phyloP scores from a whole-genome alignment of 2,888 invertebrate genomes.

The Torymus auratus region DNA sequence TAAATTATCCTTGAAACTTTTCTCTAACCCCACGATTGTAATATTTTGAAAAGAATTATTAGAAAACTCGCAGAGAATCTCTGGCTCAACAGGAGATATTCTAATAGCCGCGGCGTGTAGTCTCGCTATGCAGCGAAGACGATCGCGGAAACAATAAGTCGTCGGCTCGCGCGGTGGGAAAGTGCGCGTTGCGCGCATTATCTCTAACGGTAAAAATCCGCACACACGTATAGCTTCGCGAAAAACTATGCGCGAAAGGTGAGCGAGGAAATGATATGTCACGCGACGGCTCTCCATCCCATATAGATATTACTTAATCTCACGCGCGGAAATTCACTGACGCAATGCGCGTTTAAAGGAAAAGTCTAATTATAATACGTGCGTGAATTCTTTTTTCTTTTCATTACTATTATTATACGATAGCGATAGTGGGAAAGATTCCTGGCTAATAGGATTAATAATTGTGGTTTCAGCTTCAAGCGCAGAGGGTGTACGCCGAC shows the following conservation, averaged over 20 bases:
- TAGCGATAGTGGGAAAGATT: too few relatives aligned
- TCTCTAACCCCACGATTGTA: too few relatives aligned
- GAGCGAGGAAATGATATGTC: conserved; percentile 42
- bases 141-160: conserved; percentile 61
- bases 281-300: conserved; percentile 15
- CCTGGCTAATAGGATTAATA: too few relatives aligned
- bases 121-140: conserved; percentile 13
- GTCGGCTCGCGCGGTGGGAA: conserved; percentile 35
- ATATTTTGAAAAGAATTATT: conserved; percentile 1
- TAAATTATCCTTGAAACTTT: too few relatives aligned
- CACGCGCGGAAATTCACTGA: not conserved
- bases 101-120: not conserved
- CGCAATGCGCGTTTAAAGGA: not conserved
- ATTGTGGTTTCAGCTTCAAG: conserved; percentile 82
- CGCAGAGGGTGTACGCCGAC: conserved; percentile 88
- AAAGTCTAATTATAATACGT: not conserved
- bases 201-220: conserved; percentile 42
- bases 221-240: conserved; percentile 9
- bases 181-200: conserved; percentile 34
- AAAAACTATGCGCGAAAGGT: not conserved
- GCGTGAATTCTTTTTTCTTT: too few relatives aligned
- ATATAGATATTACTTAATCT: conserved; percentile 55
- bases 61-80: not conserved
- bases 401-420: too few relatives aligned
- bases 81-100: conserved; percentile 2